These are phyloP conservation scores for Scophthalmus maximus DNA, from an alignment of 2,113 vertebrate species.

Conservation along the genomic window DNA sequence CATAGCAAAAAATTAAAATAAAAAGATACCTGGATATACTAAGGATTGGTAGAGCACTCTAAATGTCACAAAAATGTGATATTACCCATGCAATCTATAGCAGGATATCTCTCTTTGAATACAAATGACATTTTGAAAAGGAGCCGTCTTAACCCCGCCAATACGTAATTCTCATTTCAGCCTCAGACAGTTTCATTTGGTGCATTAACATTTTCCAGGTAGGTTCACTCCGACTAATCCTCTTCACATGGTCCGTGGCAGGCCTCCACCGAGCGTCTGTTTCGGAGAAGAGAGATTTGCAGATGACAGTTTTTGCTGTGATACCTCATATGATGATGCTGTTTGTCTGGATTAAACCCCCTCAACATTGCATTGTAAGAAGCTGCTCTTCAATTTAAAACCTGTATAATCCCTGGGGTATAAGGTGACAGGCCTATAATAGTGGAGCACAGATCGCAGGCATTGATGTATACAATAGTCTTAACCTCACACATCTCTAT, in stretches of 20 bases:
- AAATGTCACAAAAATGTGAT: constrained; percentile 46
- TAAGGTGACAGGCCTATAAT: constrained; percentile 72
- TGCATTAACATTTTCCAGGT: constrained; percentile 66
- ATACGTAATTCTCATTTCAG: constrained; percentile 53
- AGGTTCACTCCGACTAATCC: constrained; percentile 67
- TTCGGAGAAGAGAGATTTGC: constrained; percentile 37
- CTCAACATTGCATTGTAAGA: constrained; percentile 50
- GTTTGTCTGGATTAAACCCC: constrained; percentile 75
- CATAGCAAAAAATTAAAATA: neutral
- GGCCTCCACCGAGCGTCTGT: constrained; percentile 27
- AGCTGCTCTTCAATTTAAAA: constrained; percentile 65
- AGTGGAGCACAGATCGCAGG: constrained; percentile 61
- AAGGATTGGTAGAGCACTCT: constrained; percentile 12
- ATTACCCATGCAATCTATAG: constrained; percentile 26
- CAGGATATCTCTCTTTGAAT: constrained; percentile 45
- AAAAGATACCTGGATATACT: constrained; percentile 3
- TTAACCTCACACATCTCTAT: constrained; percentile 78
- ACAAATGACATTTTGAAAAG: constrained; percentile 65
- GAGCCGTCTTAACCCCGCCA: constrained; percentile 40
- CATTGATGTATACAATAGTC: constrained; percentile 73
- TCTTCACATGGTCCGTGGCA: constrained; percentile 51
- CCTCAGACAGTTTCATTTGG: constrained; percentile 54
- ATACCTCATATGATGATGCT: constrained; percentile 68
- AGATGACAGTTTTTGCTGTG: constrained; percentile 54
- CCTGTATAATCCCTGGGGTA: constrained; percentile 69